Base-by-base conservation (phyloP, 2,113 vertebrate genomes). In the Tichodroma muraria region DNA sequence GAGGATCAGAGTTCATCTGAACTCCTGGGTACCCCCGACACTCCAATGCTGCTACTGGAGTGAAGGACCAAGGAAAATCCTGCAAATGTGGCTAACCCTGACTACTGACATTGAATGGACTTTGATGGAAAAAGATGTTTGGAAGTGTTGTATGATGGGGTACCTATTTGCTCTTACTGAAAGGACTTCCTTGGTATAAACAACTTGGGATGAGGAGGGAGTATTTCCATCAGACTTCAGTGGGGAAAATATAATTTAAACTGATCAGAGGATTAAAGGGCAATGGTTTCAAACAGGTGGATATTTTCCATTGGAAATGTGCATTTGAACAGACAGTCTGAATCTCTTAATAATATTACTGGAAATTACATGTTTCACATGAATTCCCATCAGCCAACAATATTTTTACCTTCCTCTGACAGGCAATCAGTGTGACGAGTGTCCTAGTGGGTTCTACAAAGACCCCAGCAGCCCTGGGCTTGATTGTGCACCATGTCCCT, bases 381-480 rank as follows among this genome's bases (percentile, higher is more conserved):
- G 56, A 93, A 80, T 86, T 95, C 61, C 60, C 25, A 72, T 33
- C 69, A 93, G 30, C 31, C 40, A 95, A 33, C 42, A 81, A 45
- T 87, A 63, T 71, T 78, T 90, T 70, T 85, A 38, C 59, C 42
- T 93, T 96, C 27, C 27, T 88, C 45, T 10, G 3, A 47, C 94
- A 99, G 99, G 99, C 72, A 82, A n/a, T 38, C 97, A 27, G 30
- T 99, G 99, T 95, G 97, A 98, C 4, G 84, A 96, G 30, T 99
- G 98, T 90, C 80, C 96, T 56, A 78, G 96, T 65, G 98, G 98
- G 88, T 99, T 98, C 96, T 99, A 98, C 85, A 98, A 97, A 50
- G 96, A 98, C 68, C 69, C 97, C 85, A 77, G 93, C 18, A 91
- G 89, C 72, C 88, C 94, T 1, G 95, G 94, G 12, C 69, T 88